phyloP scores from a whole-genome alignment of 2,888 invertebrate species.

The Ischnus inquisitorius region DNA sequence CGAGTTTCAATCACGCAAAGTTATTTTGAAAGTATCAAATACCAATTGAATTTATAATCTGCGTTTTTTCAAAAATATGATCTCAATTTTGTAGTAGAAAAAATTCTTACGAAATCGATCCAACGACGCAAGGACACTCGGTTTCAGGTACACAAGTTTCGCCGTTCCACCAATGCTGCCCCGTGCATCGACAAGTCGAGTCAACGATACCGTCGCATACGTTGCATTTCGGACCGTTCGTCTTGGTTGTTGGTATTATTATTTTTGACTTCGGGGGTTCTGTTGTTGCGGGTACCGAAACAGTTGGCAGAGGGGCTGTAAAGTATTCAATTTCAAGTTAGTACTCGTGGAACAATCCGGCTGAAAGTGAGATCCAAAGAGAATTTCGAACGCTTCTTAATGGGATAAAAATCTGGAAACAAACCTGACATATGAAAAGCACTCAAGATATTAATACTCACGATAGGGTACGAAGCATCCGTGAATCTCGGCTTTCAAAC shows the following conservation, averaged over 20 bases:
- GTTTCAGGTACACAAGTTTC: conserved; percentile 89
- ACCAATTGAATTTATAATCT: no score
- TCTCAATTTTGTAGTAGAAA: not conserved
- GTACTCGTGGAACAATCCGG: no score
- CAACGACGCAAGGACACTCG: conserved; percentile 93
- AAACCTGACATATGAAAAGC: no score
- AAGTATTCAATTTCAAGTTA: conserved; percentile 17
- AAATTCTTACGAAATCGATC: conserved; percentile 87
- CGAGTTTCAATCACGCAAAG: no score
- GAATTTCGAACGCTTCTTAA: no score
- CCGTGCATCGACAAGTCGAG: conserved; percentile 87
- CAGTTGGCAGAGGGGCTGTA: conserved; percentile 17
- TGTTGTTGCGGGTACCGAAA: conserved; percentile 1
- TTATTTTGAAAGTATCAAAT: no score
- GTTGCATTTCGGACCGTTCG: conserved; percentile 82
- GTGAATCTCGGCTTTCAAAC: conserved; percentile 91
- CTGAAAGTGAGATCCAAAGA: no score
- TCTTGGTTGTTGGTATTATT: conserved; percentile 6
- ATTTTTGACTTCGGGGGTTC: conserved; percentile 1
- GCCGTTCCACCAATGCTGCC: conserved; percentile 91
- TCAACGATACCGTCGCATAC: conserved; percentile 87
- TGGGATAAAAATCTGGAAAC: not conserved
- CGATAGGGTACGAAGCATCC: conserved; percentile 92
- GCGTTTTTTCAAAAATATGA: not conserved
- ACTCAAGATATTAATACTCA: conserved; percentile 46